Percentiles rank a stretch among this genome's conserved stretches.
Conservation (phyloP, 2,113 vertebrate species). For the Cyprinodon variegatus region DNA sequence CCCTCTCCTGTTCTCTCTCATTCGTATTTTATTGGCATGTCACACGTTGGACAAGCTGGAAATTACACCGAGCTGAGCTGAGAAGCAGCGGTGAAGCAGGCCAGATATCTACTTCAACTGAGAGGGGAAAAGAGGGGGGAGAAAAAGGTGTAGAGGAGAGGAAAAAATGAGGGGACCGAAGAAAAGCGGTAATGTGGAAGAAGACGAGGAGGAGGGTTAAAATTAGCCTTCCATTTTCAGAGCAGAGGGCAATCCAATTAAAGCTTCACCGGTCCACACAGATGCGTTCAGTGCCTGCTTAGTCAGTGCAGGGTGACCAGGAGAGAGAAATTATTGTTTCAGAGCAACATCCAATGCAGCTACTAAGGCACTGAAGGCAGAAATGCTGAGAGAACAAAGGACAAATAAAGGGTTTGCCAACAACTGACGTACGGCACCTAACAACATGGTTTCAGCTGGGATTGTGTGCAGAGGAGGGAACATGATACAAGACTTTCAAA, state of each 20-base stretch:
- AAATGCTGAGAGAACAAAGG: conserved; percentile 3
- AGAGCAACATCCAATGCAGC: conserved; percentile 6
- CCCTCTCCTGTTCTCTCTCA: conserved; percentile 47
- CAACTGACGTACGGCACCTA: conserved; percentile 3
- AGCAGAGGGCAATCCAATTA: conserved; percentile 74
- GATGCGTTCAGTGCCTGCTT: conserved; percentile 74
- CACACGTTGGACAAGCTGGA: conserved; percentile 81
- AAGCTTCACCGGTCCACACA: conserved; percentile 73
- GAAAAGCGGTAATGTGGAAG: conserved; percentile 42
- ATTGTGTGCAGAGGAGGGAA: neutral
- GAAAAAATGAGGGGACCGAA: conserved; percentile 15
- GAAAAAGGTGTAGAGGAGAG: neutral
- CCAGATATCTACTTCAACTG: conserved; percentile 66
- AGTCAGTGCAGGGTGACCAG: conserved; percentile 37
- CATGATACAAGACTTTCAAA: neutral
- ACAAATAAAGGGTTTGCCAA: neutral
- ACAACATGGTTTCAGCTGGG: neutral
- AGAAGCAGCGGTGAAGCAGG: conserved; percentile 65
- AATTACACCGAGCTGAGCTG: conserved; percentile 75
- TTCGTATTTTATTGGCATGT: conserved; percentile 78
- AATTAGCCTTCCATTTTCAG: conserved; percentile 69
- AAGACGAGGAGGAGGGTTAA: conserved; percentile 51
- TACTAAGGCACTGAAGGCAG: conserved; percentile 3
- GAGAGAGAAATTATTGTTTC: conserved; percentile 11
- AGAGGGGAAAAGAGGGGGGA: conserved; percentile 9